phyloP scores from a whole-genome alignment of 2,797 vertebrate genomes.

The Pygocentrus nattereri region DNA sequence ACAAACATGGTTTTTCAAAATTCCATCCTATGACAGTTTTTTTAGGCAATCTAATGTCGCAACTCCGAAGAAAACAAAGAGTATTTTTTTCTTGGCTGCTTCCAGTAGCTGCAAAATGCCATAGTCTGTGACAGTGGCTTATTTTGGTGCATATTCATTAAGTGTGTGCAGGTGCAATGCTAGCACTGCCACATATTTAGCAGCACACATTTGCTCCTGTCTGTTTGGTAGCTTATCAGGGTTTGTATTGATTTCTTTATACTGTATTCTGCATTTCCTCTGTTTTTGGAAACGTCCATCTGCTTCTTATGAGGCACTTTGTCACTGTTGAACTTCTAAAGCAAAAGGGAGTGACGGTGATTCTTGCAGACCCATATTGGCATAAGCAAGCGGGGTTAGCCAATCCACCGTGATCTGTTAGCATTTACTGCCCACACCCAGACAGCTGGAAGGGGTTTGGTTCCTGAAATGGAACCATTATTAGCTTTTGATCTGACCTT shows the following conservation, averaged over 20 bases:
- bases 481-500: conserved; percentile 14
- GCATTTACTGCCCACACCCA: background rate
- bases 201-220: background rate
- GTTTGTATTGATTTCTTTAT: conserved; percentile 6
- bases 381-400: background rate
- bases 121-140: background rate
- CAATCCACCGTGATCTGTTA: conserved; percentile 16
- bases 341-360: conserved; percentile 2
- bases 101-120: background rate
- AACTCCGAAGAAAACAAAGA: no score
- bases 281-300: background rate
- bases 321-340: background rate
- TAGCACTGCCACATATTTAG: background rate
- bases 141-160: background rate
- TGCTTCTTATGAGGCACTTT: background rate
- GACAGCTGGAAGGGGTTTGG: background rate
- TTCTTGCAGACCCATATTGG: background rate
- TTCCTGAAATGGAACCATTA: conserved; percentile 2
- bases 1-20: no score
- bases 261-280: background rate
- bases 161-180: background rate
- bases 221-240: background rate
- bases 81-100: no score
- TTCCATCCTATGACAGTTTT: no score
- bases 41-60: no score